Conservation (phyloP, 2,797 vertebrate species). For the Acanthiza pusilla region DNA sequence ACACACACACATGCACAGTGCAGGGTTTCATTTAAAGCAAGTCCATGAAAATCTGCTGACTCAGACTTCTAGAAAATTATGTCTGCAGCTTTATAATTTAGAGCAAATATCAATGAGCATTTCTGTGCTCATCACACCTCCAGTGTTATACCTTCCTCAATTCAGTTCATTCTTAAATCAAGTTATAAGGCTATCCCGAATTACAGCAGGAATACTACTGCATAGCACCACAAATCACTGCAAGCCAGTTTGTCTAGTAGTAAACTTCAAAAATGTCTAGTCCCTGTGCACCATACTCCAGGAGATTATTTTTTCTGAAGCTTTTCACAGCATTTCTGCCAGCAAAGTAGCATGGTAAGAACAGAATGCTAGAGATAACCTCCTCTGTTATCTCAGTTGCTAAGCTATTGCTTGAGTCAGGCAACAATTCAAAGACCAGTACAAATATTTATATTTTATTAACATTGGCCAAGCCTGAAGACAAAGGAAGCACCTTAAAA, state of each 20-base stretch:
- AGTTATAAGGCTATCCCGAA: neutral
- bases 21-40: neutral
- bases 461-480: neutral
- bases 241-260: neutral
- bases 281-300: neutral
- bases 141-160: neutral
- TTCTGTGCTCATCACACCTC: neutral
- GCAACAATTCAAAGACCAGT: neutral
- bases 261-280: neutral
- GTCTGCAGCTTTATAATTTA: neutral
- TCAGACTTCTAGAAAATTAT: neutral
- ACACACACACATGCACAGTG: neutral
- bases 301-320: neutral
- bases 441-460: conserved; percentile 12
- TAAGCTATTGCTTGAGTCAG: neutral
- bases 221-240: neutral
- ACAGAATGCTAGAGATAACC: neutral
- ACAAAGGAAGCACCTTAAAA: neutral
- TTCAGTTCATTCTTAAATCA: neutral
- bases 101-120: neutral
- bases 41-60: neutral
- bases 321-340: neutral
- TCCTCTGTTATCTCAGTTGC: neutral
- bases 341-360: neutral
- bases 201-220: neutral